Base-by-base conservation (phyloP, 2,888 invertebrate genomes). In the Caenorhabditis sp. region DNA sequence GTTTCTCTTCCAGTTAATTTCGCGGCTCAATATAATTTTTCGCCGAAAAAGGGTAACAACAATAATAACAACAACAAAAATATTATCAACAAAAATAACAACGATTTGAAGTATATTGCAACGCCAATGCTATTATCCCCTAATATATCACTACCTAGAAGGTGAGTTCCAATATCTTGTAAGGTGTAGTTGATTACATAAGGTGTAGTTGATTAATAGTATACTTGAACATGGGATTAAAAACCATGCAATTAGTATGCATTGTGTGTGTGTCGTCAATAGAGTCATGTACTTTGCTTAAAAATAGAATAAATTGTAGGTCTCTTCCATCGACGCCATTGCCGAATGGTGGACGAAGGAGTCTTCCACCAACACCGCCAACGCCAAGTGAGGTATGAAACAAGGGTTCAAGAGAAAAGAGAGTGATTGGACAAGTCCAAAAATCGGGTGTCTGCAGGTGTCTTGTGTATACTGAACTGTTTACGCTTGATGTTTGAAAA, bases 351-450 rank as follows among this genome's bases (percentile, higher is more conserved):
- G 54, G 50, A 4, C 67, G 72, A 26, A 64, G 72, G 20, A 72
- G 72, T 49, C 62, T 72, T 26, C 72, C 72, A 49, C 64, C 72
- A 38, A 72, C 72, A 17, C 72, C 72, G 14, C 72, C 72, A 20
- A 68, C 71, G 1, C 71, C 71, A 63, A n/a, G 67, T 63, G 10
- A 71, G 59, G 2, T 67, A 67, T 36, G 71, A 67, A 43, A 59
- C 59, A 21, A 67, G 67, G 21, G 27, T 53, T 20, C 2, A 5
- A 7, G 21, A 7, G 53, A 12, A 53, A 53, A 53, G 21, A 21
- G 21, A 53, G 20, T 2, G 21, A 21, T 31, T 7, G 31, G 31
- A 31, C 4, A 31, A 31, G 31, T 31, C 31, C n/a, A n/a, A 31
- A 31, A 31, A 31, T 31, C 10, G 31, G 31, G n/a, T n/a, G n/a